These are phyloP conservation scores for Lepeophtheirus salmonis DNA, from an alignment of 1,140 invertebrate species.

Conservation along the genomic window DNA sequence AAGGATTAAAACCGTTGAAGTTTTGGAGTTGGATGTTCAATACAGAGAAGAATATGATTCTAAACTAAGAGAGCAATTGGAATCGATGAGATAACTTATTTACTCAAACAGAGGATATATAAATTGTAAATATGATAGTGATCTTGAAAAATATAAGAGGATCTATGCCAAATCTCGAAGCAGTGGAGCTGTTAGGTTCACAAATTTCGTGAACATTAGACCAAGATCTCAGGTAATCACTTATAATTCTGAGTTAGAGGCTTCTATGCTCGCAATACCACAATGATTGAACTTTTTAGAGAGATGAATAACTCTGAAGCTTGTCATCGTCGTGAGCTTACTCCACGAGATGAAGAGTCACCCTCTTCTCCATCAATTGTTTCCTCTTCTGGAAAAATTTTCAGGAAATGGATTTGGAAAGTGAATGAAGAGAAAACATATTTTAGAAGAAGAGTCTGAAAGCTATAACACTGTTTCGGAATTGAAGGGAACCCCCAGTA, in stretches of 20 bases:
- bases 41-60: slow-evolving; percentile 78
- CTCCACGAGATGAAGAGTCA: slow-evolving; percentile 54
- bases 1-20: slow-evolving; percentile 46
- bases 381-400: no score
- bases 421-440: slow-evolving; percentile 49
- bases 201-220: slow-evolving; percentile 49
- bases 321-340: background rate
- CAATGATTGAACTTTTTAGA: slow-evolving; percentile 6
- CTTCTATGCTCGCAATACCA: slow-evolving; percentile 33
- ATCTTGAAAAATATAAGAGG: slow-evolving; percentile 27
- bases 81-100: slow-evolving; percentile 68
- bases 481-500: slow-evolving; percentile 47
- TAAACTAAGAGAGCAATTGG: slow-evolving; percentile 52
- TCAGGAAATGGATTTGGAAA: background rate
- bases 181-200: slow-evolving; percentile 34
- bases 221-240: slow-evolving; percentile 50
- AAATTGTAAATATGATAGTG: slow-evolving; percentile 59
- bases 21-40: slow-evolving; percentile 59
- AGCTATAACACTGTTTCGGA: slow-evolving; percentile 46
- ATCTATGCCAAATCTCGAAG: slow-evolving; percentile 19
- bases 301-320: slow-evolving; percentile 4
- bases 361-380: slow-evolving; percentile 14
- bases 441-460: slow-evolving; percentile 51
- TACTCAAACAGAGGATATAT: slow-evolving; percentile 66
- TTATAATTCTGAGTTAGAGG: slow-evolving; percentile 52